These are phyloP conservation scores for Fissipunctia ypsillon DNA, from an alignment of 2,888 invertebrate genomes.

Conservation along the genomic window DNA sequence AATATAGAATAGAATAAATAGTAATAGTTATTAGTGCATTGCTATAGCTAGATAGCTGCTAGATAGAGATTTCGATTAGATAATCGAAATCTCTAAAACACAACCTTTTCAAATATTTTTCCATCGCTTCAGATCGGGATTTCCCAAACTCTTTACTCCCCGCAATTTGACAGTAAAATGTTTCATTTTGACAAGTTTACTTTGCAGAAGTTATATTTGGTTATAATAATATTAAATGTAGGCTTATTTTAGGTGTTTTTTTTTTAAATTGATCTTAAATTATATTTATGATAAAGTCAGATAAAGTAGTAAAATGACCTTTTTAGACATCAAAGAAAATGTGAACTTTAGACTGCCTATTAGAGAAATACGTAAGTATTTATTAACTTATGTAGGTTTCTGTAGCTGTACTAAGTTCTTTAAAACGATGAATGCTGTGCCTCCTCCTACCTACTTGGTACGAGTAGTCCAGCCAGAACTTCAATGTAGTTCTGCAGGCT, in stretches of 20 bases:
- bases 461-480: not conserved
- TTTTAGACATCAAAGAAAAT: not conserved
- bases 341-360: not conserved
- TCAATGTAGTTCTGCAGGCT: not conserved
- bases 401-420: not conserved
- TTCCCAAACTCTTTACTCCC: slow-evolving; percentile 21
- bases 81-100: not conserved
- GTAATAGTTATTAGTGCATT: too few species aligned
- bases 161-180: slow-evolving; percentile 19
- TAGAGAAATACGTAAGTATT: slow-evolving; percentile 21
- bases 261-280: slow-evolving; percentile 12
- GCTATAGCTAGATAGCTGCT: too few species aligned
- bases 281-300: not conserved
- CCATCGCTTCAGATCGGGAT: slow-evolving; percentile 5
- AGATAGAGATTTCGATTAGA: too few species aligned
- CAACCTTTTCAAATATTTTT: not conserved
- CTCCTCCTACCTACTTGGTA: not conserved
- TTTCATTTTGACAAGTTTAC: slow-evolving; percentile 53
- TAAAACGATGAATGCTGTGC: not conserved
- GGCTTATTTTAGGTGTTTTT: not conserved
- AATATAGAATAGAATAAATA: too few species aligned
- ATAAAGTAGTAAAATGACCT: slow-evolving; percentile 17
- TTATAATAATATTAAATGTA: not conserved
- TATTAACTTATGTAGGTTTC: not conserved
- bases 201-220: slow-evolving; percentile 15